Conservation (phyloP, 2,888 invertebrate species). For the Mechanitis messenoides region DNA sequence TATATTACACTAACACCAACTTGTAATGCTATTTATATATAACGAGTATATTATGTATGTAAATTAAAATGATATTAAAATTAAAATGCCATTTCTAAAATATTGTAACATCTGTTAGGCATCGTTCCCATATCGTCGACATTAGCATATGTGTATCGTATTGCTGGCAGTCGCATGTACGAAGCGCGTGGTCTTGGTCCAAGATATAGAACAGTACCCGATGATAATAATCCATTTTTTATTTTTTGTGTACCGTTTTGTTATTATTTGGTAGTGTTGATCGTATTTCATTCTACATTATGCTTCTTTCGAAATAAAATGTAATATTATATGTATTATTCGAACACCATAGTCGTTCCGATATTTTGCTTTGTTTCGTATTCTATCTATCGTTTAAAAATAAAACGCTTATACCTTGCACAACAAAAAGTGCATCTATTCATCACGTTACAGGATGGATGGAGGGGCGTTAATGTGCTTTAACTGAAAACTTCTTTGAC, state of each 20-base stretch:
- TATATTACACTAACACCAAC: too few relatives aligned
- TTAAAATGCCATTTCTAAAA: slow-evolving; percentile 17
- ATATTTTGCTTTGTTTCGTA: not conserved
- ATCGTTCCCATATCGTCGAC: slow-evolving; percentile 28
- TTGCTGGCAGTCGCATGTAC: slow-evolving; percentile 23
- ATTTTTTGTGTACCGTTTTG: not conserved
- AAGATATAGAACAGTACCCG: slow-evolving; percentile 1
- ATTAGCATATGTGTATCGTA: slow-evolving; percentile 33
- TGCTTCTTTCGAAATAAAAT: too few relatives aligned
- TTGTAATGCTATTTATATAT: too few relatives aligned
- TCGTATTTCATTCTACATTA: too few relatives aligned
- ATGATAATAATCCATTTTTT: not conserved
- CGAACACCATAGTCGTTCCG: too few relatives aligned
- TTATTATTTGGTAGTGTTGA: too few relatives aligned
- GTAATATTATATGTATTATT: too few relatives aligned
- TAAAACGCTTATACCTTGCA: slow-evolving; percentile 8
- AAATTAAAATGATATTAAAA: not conserved
- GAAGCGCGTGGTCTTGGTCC: slow-evolving; percentile 10
- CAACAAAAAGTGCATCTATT: slow-evolving; percentile 23
- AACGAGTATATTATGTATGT: not conserved
- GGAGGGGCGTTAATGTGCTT: slow-evolving; percentile 24
- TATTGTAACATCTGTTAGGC: slow-evolving; percentile 15
- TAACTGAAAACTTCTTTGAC: slow-evolving; percentile 26
- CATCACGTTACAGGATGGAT: slow-evolving; percentile 23
- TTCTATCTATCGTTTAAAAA: not conserved